Percentiles rank a stretch among this genome's conserved stretches.
Conservation (phyloP, 2,113 vertebrate genomes). For the Falco punctatus region DNA sequence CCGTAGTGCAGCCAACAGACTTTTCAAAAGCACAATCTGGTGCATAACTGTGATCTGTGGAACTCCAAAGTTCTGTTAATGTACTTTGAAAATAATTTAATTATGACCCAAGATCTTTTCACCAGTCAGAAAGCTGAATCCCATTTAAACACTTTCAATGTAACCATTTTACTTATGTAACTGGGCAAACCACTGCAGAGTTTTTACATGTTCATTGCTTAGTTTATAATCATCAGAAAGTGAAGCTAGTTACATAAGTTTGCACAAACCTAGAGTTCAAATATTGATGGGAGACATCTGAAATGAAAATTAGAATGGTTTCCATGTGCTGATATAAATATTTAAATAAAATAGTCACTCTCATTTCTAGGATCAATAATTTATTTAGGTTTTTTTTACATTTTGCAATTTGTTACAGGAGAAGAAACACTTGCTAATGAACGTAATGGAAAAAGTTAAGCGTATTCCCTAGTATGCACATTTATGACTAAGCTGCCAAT, state of each 20-base stretch:
- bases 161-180: not conserved
- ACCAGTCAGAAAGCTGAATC: not conserved
- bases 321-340: not conserved
- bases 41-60: not conserved
- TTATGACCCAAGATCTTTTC: not conserved
- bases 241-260: not conserved
- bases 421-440: slow-evolving; percentile 50
- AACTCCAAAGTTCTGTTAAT: not conserved
- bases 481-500: slow-evolving; percentile 11
- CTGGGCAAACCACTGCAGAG: not conserved
- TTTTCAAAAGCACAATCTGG: not conserved
- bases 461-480: slow-evolving; percentile 19
- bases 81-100: not conserved
- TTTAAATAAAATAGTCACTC: not conserved
- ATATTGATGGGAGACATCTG: not conserved
- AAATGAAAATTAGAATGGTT: not conserved
- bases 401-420: slow-evolving; percentile 53
- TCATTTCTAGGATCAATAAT: slow-evolving; percentile 30
- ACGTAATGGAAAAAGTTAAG: slow-evolving; percentile 36
- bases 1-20: not conserved
- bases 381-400: slow-evolving; percentile 31
- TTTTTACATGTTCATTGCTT: not conserved
- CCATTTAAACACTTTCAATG: not conserved
- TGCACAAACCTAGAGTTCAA: not conserved
- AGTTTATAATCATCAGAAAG: not conserved